phyloP scores from a whole-genome alignment of 1,140 invertebrate species.

The Hyles euphorbiae region DNA sequence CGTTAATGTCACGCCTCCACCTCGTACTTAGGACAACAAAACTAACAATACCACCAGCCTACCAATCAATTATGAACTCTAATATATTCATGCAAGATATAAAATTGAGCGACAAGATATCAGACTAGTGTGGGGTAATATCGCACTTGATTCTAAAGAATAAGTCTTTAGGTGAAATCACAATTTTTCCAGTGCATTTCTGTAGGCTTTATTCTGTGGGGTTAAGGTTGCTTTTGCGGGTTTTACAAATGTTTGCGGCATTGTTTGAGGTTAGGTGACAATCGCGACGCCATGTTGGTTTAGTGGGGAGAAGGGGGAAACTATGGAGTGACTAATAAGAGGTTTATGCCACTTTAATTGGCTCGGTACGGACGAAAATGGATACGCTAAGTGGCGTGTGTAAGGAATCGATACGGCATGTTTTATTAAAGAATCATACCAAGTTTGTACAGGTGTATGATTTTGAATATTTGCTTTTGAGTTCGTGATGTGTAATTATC shows the following conservation, averaged over 20 bases:
- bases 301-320: constrained; percentile 39
- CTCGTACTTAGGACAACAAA: constrained; percentile 57
- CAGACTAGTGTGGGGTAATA: constrained; percentile 46
- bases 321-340: constrained; percentile 58
- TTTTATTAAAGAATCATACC: constrained; percentile 42
- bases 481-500: constrained; percentile 2
- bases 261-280: constrained; percentile 62
- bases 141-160: constrained; percentile 58
- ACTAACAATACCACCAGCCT: constrained; percentile 29
- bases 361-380: constrained; percentile 51
- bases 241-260: constrained; percentile 27
- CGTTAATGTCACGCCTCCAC: constrained; percentile 69
- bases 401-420: constrained; percentile 48
- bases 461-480: not conserved
- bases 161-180: constrained; percentile 55
- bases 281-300: constrained; percentile 69
- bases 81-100: constrained; percentile 15
- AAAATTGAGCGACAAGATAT: not conserved
- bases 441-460: not conserved
- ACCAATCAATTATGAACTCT: constrained; percentile 26
- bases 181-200: constrained; percentile 16
- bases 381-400: constrained; percentile 30
- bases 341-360: constrained; percentile 67
- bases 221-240: constrained; percentile 28
- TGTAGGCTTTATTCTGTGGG: constrained; percentile 11